Evolutionary conservation across 1,140 invertebrate species (phyloP).

Genomic region (Ceratosolen fusciceps): DNA sequence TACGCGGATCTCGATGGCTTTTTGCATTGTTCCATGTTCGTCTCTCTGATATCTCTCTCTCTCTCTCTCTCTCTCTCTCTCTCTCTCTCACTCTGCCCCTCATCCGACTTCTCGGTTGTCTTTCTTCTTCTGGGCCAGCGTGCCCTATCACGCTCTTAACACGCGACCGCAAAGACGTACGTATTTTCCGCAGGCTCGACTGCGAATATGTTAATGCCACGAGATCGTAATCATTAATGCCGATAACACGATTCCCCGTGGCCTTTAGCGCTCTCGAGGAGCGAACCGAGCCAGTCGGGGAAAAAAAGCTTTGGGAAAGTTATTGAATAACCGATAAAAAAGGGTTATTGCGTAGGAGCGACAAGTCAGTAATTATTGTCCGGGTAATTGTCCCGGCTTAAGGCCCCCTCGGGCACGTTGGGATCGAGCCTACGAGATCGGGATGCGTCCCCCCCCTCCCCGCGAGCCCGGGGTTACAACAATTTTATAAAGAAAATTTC

Average conservation of each 20-base stretch:
- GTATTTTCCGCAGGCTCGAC: background rate
- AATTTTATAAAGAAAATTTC: no score
- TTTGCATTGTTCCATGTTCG: background rate
- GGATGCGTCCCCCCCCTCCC: no score
- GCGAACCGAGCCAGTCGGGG: background rate
- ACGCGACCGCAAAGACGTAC: background rate
- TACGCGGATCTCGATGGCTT: constrained; percentile 9
- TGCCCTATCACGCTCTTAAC: background rate
- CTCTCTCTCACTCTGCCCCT: no score
- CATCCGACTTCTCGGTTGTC: no score
- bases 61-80: no score
- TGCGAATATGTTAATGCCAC: background rate
- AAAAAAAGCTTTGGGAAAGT: background rate
- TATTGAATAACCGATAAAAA: constrained; percentile 11
- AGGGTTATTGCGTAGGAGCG: background rate
- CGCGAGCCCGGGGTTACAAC: no score
- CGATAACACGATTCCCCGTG: background rate
- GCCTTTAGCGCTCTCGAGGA: background rate
- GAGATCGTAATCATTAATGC: background rate
- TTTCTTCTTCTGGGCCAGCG: background rate
- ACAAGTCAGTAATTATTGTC: constrained; percentile 16
- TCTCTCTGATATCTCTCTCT: no score
- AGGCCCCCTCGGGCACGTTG: constrained; percentile 2
- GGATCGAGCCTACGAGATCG: background rate
- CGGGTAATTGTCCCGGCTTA: background rate